These are phyloP conservation scores for Ctenicera cuprea DNA, from an alignment of 2,888 invertebrate genomes.

Conservation along the genomic window DNA sequence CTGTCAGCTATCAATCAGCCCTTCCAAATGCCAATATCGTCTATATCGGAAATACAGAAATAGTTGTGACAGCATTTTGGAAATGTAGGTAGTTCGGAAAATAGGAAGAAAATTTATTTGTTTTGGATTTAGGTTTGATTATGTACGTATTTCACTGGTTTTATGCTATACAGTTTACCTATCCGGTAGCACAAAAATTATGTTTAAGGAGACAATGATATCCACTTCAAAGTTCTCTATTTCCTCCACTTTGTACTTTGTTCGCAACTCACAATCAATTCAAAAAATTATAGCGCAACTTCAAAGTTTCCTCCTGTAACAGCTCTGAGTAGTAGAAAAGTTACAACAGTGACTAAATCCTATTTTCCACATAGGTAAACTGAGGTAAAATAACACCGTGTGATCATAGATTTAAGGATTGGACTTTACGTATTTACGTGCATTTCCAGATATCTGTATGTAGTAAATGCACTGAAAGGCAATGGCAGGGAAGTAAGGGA, in stretches of 20 bases:
- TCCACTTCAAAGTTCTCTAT: too few species aligned
- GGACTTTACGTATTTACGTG: slow-evolving; percentile 41
- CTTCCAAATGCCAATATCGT: slow-evolving; percentile 42
- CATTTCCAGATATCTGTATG: slow-evolving; percentile 45
- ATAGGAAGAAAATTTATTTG: neutral
- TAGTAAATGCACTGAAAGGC: slow-evolving; percentile 52
- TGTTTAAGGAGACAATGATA: too few species aligned
- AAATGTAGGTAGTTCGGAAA: slow-evolving; percentile 9
- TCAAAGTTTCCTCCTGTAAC: too few species aligned
- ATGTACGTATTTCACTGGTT: too few species aligned
- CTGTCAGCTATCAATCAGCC: slow-evolving; percentile 52
- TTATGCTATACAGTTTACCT: too few species aligned
- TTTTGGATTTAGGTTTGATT: too few species aligned
- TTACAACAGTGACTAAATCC: neutral
- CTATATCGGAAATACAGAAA: slow-evolving; percentile 40
- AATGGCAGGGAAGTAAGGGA: slow-evolving; percentile 57
- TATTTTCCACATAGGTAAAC: slow-evolving; percentile 18
- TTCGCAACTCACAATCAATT: too few species aligned
- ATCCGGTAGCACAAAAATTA: too few species aligned
- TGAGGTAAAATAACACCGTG: neutral
- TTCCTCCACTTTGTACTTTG: too few species aligned
- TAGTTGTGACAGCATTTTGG: slow-evolving; percentile 1
- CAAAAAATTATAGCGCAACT: too few species aligned
- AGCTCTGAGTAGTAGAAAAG: neutral
- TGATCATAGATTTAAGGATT: slow-evolving; percentile 37